phyloP scores from a whole-genome alignment of 2,888 invertebrate species.

The Gasteruption jaculator region DNA sequence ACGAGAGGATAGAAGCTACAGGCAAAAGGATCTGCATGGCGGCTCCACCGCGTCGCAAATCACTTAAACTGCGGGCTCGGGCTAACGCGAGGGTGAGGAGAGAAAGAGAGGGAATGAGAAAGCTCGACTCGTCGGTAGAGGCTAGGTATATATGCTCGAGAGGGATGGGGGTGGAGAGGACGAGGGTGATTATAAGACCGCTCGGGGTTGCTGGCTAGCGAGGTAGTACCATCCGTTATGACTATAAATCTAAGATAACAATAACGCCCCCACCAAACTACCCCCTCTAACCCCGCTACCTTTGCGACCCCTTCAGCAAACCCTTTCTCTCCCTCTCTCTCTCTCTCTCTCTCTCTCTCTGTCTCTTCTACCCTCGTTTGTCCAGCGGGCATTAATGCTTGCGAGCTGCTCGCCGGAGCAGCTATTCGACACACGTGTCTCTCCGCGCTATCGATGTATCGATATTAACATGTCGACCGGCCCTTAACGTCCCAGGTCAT shows the following conservation, averaged over 20 bases:
- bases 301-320: constrained; percentile 26
- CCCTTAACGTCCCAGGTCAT: constrained; percentile 13
- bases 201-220: constrained; percentile 50
- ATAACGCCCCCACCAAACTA: constrained; percentile 48
- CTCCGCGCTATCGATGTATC: constrained; percentile 22
- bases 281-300: constrained; percentile 29
- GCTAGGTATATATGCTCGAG: constrained; percentile 29
- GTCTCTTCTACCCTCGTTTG: constrained; percentile 23
- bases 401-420: constrained; percentile 34
- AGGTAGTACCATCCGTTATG: constrained; percentile 52
- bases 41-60: constrained; percentile 52
- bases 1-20: constrained; percentile 33
- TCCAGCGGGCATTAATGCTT: constrained; percentile 42
- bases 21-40: constrained; percentile 52
- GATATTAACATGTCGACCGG: constrained; percentile 23
- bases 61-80: constrained; percentile 50
- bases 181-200: constrained; percentile 52
- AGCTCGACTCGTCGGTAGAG: constrained; percentile 27
- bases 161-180: constrained; percentile 36
- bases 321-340: constrained; percentile 23
- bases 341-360: constrained; percentile 24
- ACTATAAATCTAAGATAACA: constrained; percentile 53
- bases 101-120: no score
- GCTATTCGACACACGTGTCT: constrained; percentile 44
- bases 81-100: constrained; percentile 41